Conservation (phyloP, 2,888 invertebrate genomes). For the Leptopilina syphax region DNA sequence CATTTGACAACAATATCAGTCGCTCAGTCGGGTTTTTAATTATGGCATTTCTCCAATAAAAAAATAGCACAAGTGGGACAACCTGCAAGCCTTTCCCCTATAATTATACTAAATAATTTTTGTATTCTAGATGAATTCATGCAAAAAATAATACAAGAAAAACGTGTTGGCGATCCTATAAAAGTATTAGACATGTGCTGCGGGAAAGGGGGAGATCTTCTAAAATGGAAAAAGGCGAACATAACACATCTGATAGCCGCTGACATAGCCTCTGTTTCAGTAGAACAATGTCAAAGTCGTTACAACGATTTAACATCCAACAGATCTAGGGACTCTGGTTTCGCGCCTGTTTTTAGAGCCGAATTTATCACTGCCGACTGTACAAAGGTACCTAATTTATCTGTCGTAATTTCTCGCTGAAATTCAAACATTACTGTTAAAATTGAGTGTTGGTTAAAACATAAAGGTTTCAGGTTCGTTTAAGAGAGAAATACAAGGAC, state of each 20-base stretch:
- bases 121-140: slow-evolving; percentile 78
- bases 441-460: slow-evolving; percentile 62
- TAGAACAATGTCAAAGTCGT: slow-evolving; percentile 92
- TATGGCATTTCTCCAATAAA: no score
- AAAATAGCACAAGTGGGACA: no score
- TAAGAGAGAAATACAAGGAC: slow-evolving; percentile 88
- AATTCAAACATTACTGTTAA: slow-evolving; percentile 47
- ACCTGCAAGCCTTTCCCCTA: no score
- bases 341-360: slow-evolving; percentile 83
- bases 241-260: slow-evolving; percentile 92
- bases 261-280: slow-evolving; percentile 95
- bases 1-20: no score
- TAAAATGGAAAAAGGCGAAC: slow-evolving; percentile 94
- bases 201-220: slow-evolving; percentile 98
- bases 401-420: neutral
- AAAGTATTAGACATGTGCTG: slow-evolving; percentile 96
- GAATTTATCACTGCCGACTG: slow-evolving; percentile 96
- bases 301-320: slow-evolving; percentile 83
- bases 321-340: slow-evolving; percentile 52
- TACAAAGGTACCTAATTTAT: slow-evolving; percentile 81
- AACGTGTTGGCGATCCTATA: slow-evolving; percentile 83
- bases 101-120: neutral
- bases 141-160: slow-evolving; percentile 82
- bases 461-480: slow-evolving; percentile 77
- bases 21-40: no score